Percentiles rank a stretch among this genome's conserved stretches.
Evolutionary conservation across 2,113 vertebrate species (phyloP).

Genomic region (Cromileptes altivelis): DNA sequence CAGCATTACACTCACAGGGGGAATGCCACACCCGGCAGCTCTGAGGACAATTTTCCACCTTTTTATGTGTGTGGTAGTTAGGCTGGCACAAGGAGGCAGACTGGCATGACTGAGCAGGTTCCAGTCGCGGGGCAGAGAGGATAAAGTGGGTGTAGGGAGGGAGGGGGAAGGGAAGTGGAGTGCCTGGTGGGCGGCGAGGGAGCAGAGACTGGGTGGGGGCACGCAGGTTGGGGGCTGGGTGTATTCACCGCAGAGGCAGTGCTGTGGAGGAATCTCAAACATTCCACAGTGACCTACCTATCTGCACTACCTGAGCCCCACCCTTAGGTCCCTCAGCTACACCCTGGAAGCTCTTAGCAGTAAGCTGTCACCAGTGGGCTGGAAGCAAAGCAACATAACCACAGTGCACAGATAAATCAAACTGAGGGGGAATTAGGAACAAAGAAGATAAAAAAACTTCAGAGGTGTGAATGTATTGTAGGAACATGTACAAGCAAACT

Average conservation of each 20-base stretch:
- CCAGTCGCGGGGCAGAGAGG: constrained; percentile 43
- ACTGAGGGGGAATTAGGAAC: constrained; percentile 13
- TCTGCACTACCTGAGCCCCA: constrained; percentile 70
- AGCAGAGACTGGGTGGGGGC: constrained; percentile 28
- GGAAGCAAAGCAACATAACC: constrained; percentile 35
- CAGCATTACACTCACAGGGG: constrained; percentile 60
- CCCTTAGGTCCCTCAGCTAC: constrained; percentile 48
- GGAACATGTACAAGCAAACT: constrained; percentile 33
- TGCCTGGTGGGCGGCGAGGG: constrained; percentile 12
- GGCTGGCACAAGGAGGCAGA: constrained; percentile 62
- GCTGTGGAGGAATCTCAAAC: constrained; percentile 69
- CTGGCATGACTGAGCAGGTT: constrained; percentile 83
- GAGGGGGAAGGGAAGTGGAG: constrained; percentile 28
- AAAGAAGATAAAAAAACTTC: constrained; percentile 4
- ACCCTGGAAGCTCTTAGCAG: constrained; percentile 51
- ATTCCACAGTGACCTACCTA: constrained; percentile 71
- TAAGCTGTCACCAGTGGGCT: constrained; percentile 52
- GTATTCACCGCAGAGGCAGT: constrained; percentile 25
- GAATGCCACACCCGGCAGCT: constrained; percentile 74
- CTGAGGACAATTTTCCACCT: constrained; percentile 71
- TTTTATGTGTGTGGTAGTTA: constrained; percentile 69
- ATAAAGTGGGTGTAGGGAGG: constrained; percentile 43
- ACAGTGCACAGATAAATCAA: constrained; percentile 33
- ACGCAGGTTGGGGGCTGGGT: constrained; percentile 20
- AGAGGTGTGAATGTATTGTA: constrained; percentile 4